A percentile compares a stretch with the other conserved stretches of the same genome.
phyloP scores from a whole-genome alignment of 1,140 invertebrate genomes.

The Nebria ingens region DNA sequence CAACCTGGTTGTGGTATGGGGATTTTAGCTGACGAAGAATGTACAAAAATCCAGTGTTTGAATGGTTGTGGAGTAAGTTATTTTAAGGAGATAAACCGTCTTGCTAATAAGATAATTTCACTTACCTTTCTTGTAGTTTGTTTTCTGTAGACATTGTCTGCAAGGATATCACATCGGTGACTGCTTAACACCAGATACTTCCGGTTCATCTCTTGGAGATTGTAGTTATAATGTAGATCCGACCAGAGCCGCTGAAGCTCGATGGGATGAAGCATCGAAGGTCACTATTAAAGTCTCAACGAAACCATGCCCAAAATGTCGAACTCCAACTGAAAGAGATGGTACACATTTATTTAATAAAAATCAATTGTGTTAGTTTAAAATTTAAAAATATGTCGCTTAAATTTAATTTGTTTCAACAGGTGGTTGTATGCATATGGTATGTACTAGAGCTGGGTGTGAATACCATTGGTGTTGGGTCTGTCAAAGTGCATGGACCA shows the following conservation, averaged over 20 bases:
- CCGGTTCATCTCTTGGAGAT: slow-evolving; percentile 26
- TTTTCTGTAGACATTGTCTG: slow-evolving; percentile 70
- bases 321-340: slow-evolving; percentile 75
- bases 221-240: slow-evolving; percentile 53
- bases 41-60: slow-evolving; percentile 59
- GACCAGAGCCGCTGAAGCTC: slow-evolving; percentile 42
- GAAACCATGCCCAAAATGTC: slow-evolving; percentile 81
- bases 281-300: slow-evolving; percentile 65
- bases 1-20: slow-evolving; percentile 81
- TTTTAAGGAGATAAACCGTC: not conserved
- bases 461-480: slow-evolving; percentile 82
- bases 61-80: slow-evolving; percentile 61
- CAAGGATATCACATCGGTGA: slow-evolving; percentile 72
- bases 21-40: slow-evolving; percentile 62
- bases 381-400: too few species aligned
- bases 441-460: slow-evolving; percentile 64
- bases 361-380: slow-evolving; percentile 8
- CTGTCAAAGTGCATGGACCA: slow-evolving; percentile 73
- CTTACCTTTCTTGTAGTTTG: slow-evolving; percentile 52
- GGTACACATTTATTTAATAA: slow-evolving; percentile 39
- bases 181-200: slow-evolving; percentile 41
- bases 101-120: not conserved
- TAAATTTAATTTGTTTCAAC: slow-evolving; percentile 23
- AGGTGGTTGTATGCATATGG: slow-evolving; percentile 88
- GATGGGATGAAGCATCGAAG: slow-evolving; percentile 67